These are phyloP conservation scores for Dromococcyx pavoninus DNA, from an alignment of 2,797 vertebrate genomes.

Conservation along the genomic window DNA sequence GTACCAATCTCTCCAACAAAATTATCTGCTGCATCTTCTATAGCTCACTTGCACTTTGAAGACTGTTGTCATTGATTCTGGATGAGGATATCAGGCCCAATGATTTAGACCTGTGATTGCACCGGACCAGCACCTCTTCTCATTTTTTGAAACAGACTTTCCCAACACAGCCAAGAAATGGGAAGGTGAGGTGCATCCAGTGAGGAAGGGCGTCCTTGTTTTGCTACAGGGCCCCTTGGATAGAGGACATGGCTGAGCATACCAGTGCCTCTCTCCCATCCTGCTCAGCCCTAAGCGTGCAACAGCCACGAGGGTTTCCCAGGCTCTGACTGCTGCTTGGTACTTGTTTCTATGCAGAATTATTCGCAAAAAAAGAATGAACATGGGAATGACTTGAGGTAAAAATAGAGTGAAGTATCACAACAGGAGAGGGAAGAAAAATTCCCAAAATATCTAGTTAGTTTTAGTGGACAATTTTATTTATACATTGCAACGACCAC, in stretches of 20 bases:
- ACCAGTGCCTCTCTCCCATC: neutral
- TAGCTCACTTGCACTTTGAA: neutral
- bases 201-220: neutral
- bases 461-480: neutral
- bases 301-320: neutral
- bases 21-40: neutral
- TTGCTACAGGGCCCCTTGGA: neutral
- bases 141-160: neutral
- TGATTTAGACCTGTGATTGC: neutral
- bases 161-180: neutral
- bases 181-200: fast-evolving
- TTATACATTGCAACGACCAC: neutral
- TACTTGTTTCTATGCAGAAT: neutral
- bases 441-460: neutral
- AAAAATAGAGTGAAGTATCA: neutral
- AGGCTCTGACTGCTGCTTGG: neutral
- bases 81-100: neutral
- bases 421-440: neutral
- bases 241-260: neutral
- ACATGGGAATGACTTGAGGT: neutral
- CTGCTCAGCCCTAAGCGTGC: fast-evolving
- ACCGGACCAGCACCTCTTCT: no score
- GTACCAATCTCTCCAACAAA: neutral
- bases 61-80: neutral
- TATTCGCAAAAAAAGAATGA: neutral